phyloP scores from a whole-genome alignment of 2,797 vertebrate genomes.

The Pogonophryne albipinna region DNA sequence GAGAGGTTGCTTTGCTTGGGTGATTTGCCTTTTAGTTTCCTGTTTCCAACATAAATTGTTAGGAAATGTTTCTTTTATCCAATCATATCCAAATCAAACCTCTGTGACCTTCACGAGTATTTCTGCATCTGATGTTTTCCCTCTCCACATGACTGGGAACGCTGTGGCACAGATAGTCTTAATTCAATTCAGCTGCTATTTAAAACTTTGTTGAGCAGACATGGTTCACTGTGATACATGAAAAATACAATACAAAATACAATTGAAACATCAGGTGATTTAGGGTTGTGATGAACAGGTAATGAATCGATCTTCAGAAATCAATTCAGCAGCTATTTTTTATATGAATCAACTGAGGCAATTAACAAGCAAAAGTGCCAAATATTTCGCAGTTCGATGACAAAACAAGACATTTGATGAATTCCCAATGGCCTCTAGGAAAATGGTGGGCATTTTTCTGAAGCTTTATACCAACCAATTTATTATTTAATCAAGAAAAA shows the following conservation, averaged over 20 bases:
- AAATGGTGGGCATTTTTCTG: not conserved
- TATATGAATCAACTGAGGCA: not conserved
- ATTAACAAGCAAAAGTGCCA: not conserved
- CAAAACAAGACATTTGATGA: not conserved
- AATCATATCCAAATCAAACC: conserved; percentile 39
- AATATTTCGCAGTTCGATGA: not conserved
- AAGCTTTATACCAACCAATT: not conserved
- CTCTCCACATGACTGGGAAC: conserved; percentile 36
- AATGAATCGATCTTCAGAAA: not conserved
- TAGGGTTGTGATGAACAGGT: not conserved
- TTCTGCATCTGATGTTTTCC: conserved; percentile 26
- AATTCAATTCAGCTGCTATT: conserved; percentile 31
- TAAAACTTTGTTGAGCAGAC: conserved; percentile 23
- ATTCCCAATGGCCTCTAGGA: not conserved
- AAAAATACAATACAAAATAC: conserved; percentile 1
- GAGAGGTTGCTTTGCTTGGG: not conserved
- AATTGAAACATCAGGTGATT: not conserved
- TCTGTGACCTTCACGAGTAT: conserved; percentile 26
- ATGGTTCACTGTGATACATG: conserved; percentile 4
- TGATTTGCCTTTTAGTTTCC: conserved; percentile 10
- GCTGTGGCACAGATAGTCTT: conserved; percentile 18
- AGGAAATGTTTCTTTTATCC: conserved; percentile 24
- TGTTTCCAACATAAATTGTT: conserved; percentile 10
- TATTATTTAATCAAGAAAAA: not conserved
- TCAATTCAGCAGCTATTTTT: not conserved